These are phyloP conservation scores for Mesoclemmys tuberculata DNA, from an alignment of 2,113 vertebrate species.

Conservation along the genomic window DNA sequence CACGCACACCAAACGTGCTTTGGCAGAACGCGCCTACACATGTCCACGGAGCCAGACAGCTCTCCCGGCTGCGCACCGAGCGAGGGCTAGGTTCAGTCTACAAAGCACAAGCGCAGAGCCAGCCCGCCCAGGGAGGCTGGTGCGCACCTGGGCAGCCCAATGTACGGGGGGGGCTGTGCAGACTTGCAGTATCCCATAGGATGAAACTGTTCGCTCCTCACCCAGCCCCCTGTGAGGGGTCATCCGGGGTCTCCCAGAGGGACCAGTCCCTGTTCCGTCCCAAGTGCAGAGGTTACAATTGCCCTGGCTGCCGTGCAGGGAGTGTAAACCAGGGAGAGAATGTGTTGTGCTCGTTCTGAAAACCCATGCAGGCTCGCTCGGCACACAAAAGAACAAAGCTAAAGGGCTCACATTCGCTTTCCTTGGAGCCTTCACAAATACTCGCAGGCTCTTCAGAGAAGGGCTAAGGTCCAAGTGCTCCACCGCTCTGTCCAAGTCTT, in stretches of 20 bases:
- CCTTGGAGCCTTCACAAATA: slow-evolving; percentile 88
- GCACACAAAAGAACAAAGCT: slow-evolving; percentile 39
- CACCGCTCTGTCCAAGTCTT: slow-evolving; percentile 89
- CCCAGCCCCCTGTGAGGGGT: background rate
- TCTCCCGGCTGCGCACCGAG: background rate
- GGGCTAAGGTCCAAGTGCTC: slow-evolving; percentile 82
- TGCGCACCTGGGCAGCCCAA: background rate
- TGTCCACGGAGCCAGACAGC: background rate
- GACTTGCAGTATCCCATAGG: background rate
- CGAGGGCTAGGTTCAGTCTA: slow-evolving; percentile 4
- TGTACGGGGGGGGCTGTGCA: background rate
- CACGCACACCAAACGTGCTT: slow-evolving; percentile 43
- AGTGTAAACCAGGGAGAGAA: background rate
- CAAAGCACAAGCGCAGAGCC: slow-evolving; percentile 49
- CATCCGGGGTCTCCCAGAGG: background rate
- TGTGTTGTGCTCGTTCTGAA: background rate
- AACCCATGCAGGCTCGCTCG: background rate
- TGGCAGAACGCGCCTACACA: slow-evolving; percentile 53
- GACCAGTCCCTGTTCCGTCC: fast-evolving
- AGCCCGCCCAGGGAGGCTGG: slow-evolving; percentile 37
- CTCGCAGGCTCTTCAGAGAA: slow-evolving; percentile 84
- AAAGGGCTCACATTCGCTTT: slow-evolving; percentile 86
- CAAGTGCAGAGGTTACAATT: background rate
- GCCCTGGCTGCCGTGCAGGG: background rate
- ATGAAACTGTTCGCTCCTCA: background rate